Evolutionary conservation across 2,113 vertebrate species (phyloP).

Genomic region (Coracopsis vasa): DNA sequence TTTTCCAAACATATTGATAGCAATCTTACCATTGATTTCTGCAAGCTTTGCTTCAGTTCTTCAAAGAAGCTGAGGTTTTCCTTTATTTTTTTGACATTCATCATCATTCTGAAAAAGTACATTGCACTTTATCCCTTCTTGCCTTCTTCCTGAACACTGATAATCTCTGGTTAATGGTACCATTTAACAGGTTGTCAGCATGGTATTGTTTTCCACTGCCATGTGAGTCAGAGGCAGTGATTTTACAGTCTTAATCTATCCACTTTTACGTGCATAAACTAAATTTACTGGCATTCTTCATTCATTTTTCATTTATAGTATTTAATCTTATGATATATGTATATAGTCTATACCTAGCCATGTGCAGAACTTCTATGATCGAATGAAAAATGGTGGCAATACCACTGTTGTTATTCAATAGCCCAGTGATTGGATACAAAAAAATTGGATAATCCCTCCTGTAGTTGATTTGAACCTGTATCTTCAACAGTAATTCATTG

Average conservation of each 20-base stretch:
- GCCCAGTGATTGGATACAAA: neutral
- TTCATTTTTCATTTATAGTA: neutral
- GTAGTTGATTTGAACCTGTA: neutral
- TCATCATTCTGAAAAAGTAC: neutral
- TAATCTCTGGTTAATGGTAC: neutral
- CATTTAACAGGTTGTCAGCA: neutral
- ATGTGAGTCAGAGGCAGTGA: neutral
- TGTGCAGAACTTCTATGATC: neutral
- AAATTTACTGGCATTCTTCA: neutral
- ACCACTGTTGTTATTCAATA: neutral
- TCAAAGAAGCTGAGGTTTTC: neutral
- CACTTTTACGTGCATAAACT: neutral
- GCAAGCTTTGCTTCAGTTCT: neutral
- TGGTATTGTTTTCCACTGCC: neutral
- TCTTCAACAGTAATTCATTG: neutral
- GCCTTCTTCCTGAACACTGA: neutral
- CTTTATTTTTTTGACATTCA: neutral
- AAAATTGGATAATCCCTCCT: neutral
- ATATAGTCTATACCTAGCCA: neutral
- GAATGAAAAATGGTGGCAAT: neutral
- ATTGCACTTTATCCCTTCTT: neutral
- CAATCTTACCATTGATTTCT: conserved; percentile 17
- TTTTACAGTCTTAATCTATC: neutral
- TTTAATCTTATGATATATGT: neutral
- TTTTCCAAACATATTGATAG: neutral